Percentiles rank a stretch among this genome's conserved stretches.
Evolutionary conservation across 2,797 vertebrate species (phyloP).

Genomic region (Rhinichthys osculus): DNA sequence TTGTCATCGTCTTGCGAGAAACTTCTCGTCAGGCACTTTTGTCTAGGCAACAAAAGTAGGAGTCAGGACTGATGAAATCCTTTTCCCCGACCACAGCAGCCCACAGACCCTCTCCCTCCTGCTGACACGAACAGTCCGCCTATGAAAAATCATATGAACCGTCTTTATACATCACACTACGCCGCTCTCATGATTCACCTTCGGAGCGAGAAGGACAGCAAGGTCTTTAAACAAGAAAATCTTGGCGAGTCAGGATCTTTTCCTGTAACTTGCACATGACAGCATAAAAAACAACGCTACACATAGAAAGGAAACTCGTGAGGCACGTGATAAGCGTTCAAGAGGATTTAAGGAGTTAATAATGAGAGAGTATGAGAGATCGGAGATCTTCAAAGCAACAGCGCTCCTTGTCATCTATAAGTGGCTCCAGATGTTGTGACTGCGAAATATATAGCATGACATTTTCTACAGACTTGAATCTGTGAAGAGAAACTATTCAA

Average conservation of each 20-base stretch:
- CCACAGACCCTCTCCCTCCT: conserved; percentile 28
- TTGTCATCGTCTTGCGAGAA: conserved; percentile 49
- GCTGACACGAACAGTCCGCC: conserved; percentile 55
- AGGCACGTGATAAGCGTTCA: neutral
- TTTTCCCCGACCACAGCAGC: conserved; percentile 31
- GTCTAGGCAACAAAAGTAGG: conserved; percentile 49
- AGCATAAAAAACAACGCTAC: conserved; percentile 33
- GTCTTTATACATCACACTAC: conserved; percentile 50
- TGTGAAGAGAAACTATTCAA: conserved; percentile 23
- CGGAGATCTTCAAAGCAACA: conserved; percentile 3
- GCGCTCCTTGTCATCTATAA: conserved; percentile 23
- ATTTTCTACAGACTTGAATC: conserved; percentile 48
- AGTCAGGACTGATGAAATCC: conserved; percentile 47
- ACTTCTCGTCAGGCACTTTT: conserved; percentile 54
- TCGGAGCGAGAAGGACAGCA: conserved; percentile 46
- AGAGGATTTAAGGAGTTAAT: conserved; percentile 24
- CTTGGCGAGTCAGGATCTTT: conserved; percentile 53
- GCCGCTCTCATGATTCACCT: conserved; percentile 54
- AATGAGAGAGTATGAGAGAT: neutral
- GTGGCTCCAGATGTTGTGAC: conserved; percentile 10
- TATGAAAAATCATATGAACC: conserved; percentile 55
- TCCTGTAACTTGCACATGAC: conserved; percentile 27
- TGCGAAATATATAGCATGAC: conserved; percentile 26
- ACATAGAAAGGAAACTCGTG: conserved; percentile 17
- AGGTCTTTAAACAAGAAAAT: conserved; percentile 53